These are phyloP conservation scores for Diorhabda elongata DNA, from an alignment of 1,140 invertebrate genomes.

Conservation along the genomic window DNA sequence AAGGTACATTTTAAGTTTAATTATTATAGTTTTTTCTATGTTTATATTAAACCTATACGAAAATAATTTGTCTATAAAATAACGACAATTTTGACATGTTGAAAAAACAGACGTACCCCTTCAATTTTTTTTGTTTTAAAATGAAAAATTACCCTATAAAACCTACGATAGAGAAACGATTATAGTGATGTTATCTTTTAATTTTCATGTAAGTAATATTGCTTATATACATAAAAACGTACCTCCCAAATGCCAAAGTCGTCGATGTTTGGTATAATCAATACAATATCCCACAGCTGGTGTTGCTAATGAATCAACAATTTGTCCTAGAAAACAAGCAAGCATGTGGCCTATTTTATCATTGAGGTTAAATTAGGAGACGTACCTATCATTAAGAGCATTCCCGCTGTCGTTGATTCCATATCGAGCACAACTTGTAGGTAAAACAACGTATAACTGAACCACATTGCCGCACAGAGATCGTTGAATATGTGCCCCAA, in stretches of 20 bases:
- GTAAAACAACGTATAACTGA: conserved; percentile 86
- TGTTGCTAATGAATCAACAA: conserved; percentile 81
- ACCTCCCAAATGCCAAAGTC: conserved; percentile 86
- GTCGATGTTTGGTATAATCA: conserved; percentile 70
- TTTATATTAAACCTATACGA: not conserved
- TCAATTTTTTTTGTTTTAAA: not conserved
- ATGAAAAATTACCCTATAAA: too few species aligned
- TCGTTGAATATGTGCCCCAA: conserved; percentile 90
- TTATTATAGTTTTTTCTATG: not conserved
- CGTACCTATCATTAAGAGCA: conserved; percentile 69
- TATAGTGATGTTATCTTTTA: too few species aligned
- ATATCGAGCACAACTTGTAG: conserved; percentile 75
- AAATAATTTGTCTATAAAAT: not conserved
- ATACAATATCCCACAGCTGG: conserved; percentile 81
- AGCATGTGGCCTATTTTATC: too few species aligned
- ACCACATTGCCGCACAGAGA: conserved; percentile 89
- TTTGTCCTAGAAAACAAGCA: conserved; percentile 61
- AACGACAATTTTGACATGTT: not conserved
- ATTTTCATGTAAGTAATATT: too few species aligned
- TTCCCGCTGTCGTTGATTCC: conserved; percentile 68
- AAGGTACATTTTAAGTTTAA: not conserved
- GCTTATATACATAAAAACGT: conserved; percentile 18
- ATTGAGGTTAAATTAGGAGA: not conserved
- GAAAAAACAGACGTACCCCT: not conserved
- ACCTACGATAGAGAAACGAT: too few species aligned